Percentiles rank a stretch among this genome's conserved stretches.
phyloP scores from a whole-genome alignment of 2,113 vertebrate genomes.

The Gasterosteus nipponicus region DNA sequence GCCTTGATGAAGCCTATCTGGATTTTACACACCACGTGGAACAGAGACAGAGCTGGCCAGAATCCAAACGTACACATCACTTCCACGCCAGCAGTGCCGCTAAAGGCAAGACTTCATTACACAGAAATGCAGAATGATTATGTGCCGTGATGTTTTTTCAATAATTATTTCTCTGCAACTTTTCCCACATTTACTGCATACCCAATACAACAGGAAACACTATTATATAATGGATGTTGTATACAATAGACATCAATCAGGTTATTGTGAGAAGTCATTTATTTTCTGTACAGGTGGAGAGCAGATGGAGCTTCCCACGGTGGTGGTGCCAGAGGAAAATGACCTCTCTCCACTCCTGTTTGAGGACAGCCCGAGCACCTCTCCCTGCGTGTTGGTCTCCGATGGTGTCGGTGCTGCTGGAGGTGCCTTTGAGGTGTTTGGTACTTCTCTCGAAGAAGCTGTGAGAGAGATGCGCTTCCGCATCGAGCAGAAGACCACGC shows the following conservation, averaged over 20 bases:
- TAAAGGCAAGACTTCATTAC: conserved; percentile 54
- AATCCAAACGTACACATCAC: conserved; percentile 84
- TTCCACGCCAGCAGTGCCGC: conserved; percentile 45
- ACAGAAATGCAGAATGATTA: not conserved
- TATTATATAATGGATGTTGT: not conserved
- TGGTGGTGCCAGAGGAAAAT: conserved; percentile 26
- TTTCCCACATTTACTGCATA: conserved; percentile 5
- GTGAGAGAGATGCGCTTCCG: conserved; percentile 97
- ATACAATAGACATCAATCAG: not conserved
- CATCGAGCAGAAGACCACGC: conserved; percentile 91
- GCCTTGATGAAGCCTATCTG: conserved; percentile 97
- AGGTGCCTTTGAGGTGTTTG: conserved; percentile 84
- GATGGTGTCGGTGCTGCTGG: conserved; percentile 50
- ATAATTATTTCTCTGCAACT: not conserved
- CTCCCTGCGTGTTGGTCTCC: conserved; percentile 48
- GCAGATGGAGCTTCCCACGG: conserved; percentile 7
- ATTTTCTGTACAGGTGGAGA: conserved; percentile 34
- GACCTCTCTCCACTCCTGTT: conserved; percentile 89
- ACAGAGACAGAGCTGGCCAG: conserved; percentile 87
- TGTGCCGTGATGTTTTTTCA: not conserved
- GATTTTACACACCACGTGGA: conserved; percentile 93
- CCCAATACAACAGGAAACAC: not conserved
- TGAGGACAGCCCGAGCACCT: conserved; percentile 82
- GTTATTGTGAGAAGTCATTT: not conserved
- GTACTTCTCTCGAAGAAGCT: conserved; percentile 89